These are phyloP conservation scores for Leptinotarsa texana DNA, from an alignment of 1,140 invertebrate species.

Conservation along the genomic window DNA sequence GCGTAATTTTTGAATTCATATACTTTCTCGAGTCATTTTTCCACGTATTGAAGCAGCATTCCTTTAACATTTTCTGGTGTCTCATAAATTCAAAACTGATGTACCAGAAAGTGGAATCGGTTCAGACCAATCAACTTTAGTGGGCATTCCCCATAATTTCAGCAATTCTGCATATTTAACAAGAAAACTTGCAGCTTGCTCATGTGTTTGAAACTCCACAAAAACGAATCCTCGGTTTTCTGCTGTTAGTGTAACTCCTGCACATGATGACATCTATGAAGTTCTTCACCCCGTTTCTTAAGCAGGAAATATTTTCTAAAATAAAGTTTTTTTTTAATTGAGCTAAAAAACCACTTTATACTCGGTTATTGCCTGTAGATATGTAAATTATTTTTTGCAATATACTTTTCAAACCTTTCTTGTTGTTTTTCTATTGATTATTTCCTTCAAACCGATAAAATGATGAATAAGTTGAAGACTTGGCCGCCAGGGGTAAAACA, in stretches of 20 bases:
- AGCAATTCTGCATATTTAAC: constrained; percentile 49
- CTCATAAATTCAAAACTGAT: constrained; percentile 4
- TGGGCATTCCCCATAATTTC: constrained; percentile 27
- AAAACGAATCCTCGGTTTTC: constrained; percentile 84
- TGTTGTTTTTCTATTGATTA: not conserved
- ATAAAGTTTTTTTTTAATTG: not conserved
- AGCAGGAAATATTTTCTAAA: not conserved
- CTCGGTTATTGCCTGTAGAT: constrained; percentile 19
- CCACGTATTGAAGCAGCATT: constrained; percentile 48
- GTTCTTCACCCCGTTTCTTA: not conserved
- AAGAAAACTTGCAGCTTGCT: constrained; percentile 78
- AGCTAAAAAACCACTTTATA: constrained; percentile 11
- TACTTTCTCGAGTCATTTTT: constrained; percentile 50
- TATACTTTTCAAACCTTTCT: constrained; percentile 11
- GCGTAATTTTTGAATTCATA: constrained; percentile 62
- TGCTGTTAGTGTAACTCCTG: constrained; percentile 44
- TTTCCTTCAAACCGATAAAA: no score
- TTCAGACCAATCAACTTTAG: constrained; percentile 40
- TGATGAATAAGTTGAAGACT: no score
- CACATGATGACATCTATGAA: no score
- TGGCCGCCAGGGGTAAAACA: no score
- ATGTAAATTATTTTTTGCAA: constrained; percentile 22
- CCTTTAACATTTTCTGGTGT: constrained; percentile 52
- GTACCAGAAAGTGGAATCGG: constrained; percentile 19
- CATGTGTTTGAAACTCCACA: constrained; percentile 81